A percentile compares a stretch with the other conserved stretches of the same genome.
Conservation (phyloP, 2,888 invertebrate species). For the Dynastes grantii region DNA sequence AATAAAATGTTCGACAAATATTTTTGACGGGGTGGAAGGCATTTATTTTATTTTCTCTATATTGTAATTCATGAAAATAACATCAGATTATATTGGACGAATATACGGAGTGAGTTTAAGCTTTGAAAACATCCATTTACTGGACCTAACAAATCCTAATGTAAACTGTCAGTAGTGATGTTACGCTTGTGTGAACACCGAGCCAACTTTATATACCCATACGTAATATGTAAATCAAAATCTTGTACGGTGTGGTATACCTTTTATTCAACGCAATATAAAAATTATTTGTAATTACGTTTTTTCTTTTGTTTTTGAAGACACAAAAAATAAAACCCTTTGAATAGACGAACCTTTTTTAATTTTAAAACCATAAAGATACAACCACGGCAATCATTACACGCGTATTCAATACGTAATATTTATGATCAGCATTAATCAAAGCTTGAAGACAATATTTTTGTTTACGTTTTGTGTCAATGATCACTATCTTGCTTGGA, state of each 20-base stretch:
- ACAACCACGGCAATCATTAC: constrained; percentile 20
- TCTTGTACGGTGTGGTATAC: background rate
- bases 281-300: too few species aligned
- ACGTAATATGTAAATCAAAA: constrained; percentile 36
- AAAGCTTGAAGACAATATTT: constrained; percentile 21
- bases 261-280: too few species aligned
- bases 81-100: constrained; percentile 33
- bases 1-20: background rate
- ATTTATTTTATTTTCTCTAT: background rate
- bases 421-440: constrained; percentile 23
- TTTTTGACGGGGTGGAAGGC: constrained; percentile 1
- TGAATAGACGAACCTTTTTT: constrained; percentile 10
- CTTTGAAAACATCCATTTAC: constrained; percentile 51
- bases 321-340: background rate
- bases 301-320: too few species aligned
- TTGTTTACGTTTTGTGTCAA: constrained; percentile 17
- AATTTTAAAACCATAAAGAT: constrained; percentile 2
- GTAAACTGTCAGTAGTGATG: constrained; percentile 57
- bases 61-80: background rate
- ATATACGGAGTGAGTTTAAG: constrained; percentile 32
- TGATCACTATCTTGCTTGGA: background rate
- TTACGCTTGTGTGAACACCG: constrained; percentile 54
- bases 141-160: constrained; percentile 59
- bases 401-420: background rate
- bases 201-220: constrained; percentile 34